Evolutionary conservation across 2,113 vertebrate species (phyloP), one percentile per base, ranked within the genome.

Genomic region (Cephalopterus ornatus): DNA sequence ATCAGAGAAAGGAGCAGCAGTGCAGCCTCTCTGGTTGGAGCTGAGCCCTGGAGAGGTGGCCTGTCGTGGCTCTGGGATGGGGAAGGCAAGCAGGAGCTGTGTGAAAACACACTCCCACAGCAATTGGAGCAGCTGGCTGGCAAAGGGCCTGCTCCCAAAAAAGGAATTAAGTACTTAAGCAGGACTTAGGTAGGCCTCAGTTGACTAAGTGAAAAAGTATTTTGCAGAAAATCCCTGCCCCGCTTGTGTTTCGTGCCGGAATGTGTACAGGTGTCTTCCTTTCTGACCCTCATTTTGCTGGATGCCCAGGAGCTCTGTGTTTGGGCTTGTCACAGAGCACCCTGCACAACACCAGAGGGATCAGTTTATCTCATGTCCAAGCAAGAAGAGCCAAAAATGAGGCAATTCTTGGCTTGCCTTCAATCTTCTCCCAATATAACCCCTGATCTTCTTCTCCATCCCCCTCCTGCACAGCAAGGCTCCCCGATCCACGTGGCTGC

Each of bases 131-230:
- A 73, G 52, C 70, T 35, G 55, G 12, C n/a, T 85, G 85, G 63
- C 21, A 5, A 56, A 70, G 28, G 35, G 20, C 49, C 22, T 0
- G 0, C 13, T 84, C 91, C 66, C 32, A 56, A 95, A 91, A 95
- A 68, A 17, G 87, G 89, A 95, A 91, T 93, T 87, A 96, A 95
- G 62, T 72, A 65, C 84, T 95, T 94, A 92, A 88, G 53, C 58
- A 93, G 85, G 93, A 87, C 94, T 94, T 92, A 88, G 66, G 70
- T 92, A 92, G 77, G 70, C 74, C 58, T 85, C 80, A 81, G 77
- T 49, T 91, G 96, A 95, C 74, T 88, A 91, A 96, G 30, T 65
- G 77, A 32, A 85, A 59, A 96, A 35, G 15, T 79, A 88, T 96
- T 81, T 44, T 62, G 53, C 77, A 73, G 89, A 82, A 88, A 76